A percentile compares a stretch with the other conserved stretches of the same genome.
Conservation (phyloP, 2,113 vertebrate genomes). For the Maccullochella peelii region DNA sequence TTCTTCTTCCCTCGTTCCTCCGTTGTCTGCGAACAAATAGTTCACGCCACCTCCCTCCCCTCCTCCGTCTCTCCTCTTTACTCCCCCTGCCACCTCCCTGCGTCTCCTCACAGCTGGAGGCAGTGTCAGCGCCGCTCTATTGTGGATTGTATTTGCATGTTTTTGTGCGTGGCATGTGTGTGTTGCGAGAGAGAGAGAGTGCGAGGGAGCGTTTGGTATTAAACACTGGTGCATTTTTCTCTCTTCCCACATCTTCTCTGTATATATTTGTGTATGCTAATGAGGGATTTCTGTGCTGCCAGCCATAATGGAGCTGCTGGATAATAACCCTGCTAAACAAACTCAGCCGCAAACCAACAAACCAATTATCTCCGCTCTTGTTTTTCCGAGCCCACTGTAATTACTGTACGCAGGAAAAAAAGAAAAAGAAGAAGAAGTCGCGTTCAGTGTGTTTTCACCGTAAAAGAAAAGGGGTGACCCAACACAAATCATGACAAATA, state of each 20-base stretch:
- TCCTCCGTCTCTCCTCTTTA: slow-evolving; percentile 81
- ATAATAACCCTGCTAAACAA: slow-evolving; percentile 75
- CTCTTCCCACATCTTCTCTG: slow-evolving; percentile 65
- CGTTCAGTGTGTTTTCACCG: slow-evolving; percentile 25
- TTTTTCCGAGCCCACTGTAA: slow-evolving; percentile 64
- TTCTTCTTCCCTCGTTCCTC: slow-evolving; percentile 23
- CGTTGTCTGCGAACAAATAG: slow-evolving; percentile 64
- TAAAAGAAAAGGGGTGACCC: slow-evolving; percentile 27
- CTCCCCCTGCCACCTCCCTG: slow-evolving; percentile 74
- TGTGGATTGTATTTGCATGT: slow-evolving; percentile 76
- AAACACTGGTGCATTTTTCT: slow-evolving; percentile 51
- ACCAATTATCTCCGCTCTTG: slow-evolving; percentile 75
- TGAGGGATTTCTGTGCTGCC: slow-evolving; percentile 67
- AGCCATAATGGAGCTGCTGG: slow-evolving; percentile 69
- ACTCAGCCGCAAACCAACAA: slow-evolving; percentile 66
- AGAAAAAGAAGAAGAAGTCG: neutral
- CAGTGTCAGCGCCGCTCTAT: slow-evolving; percentile 63
- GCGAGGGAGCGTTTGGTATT: slow-evolving; percentile 60
- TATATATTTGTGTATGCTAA: slow-evolving; percentile 74
- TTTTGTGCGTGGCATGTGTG: slow-evolving; percentile 53
- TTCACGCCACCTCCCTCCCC: slow-evolving; percentile 80
- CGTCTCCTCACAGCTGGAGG: slow-evolving; percentile 73
- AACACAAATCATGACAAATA: slow-evolving; percentile 21
- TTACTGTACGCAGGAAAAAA: slow-evolving; percentile 43
- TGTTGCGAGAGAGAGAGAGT: slow-evolving; percentile 8